These are phyloP conservation scores for Calycopis cecrops DNA, from an alignment of 1,140 invertebrate species.

Conservation along the genomic window DNA sequence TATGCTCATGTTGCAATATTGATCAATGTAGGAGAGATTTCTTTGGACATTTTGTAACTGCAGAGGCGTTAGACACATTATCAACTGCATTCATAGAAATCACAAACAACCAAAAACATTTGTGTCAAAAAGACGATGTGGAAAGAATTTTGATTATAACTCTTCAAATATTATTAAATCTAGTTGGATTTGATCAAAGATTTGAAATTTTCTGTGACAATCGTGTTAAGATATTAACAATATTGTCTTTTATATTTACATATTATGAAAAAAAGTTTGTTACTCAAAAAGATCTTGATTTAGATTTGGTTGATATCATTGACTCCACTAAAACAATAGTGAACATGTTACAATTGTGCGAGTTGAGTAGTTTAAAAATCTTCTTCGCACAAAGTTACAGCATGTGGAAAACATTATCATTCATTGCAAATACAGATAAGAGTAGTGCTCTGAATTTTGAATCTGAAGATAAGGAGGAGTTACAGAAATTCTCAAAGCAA, in stretches of 20 bases:
- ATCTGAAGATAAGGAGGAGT: slow-evolving; percentile 47
- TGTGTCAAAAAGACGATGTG: slow-evolving; percentile 48
- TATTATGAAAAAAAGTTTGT: slow-evolving; percentile 60
- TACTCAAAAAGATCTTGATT: slow-evolving; percentile 53
- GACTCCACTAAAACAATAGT: slow-evolving; percentile 53
- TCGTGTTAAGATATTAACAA: slow-evolving; percentile 37
- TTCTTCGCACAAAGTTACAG: slow-evolving; percentile 42
- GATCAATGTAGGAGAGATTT: slow-evolving; percentile 47
- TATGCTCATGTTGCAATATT: slow-evolving; percentile 62
- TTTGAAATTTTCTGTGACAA: slow-evolving; percentile 42
- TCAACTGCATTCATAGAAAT: slow-evolving; percentile 53
- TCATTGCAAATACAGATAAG: slow-evolving; percentile 33
- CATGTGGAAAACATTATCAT: slow-evolving; percentile 48
- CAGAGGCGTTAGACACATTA: slow-evolving; percentile 46
- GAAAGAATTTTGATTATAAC: slow-evolving; percentile 57
- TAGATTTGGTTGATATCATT: slow-evolving; percentile 56
- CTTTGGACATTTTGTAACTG: slow-evolving; percentile 54
- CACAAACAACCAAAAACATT: slow-evolving; percentile 38
- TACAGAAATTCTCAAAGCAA: slow-evolving; percentile 39
- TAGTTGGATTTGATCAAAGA: slow-evolving; percentile 51
- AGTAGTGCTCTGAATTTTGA: slow-evolving; percentile 49
- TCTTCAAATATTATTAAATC: slow-evolving; percentile 54
- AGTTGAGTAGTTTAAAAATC: slow-evolving; percentile 31
- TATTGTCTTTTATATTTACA: slow-evolving; percentile 45
- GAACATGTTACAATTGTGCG: slow-evolving; percentile 33